These are phyloP conservation scores for Oikopleura albicans DNA, from an alignment of 23 tunicate genomes.

Conservation along the genomic window DNA sequence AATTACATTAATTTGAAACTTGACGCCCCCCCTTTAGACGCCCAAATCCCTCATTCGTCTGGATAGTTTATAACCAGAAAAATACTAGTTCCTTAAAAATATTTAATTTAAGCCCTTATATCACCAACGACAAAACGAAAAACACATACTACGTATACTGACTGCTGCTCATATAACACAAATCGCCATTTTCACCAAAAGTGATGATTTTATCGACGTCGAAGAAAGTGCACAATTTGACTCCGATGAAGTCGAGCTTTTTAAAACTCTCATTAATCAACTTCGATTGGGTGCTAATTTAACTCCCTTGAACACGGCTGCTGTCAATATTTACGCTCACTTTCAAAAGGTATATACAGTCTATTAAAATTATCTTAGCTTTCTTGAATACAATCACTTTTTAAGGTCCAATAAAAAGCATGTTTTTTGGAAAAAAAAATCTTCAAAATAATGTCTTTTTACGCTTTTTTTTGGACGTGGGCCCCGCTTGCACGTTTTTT, in stretches of 20 bases:
- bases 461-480: neutral
- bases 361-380: neutral
- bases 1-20: too few species aligned
- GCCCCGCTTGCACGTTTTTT: too few species aligned
- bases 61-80: too few species aligned
- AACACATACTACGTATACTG: neutral
- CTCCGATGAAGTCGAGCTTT: neutral
- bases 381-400: too few species aligned
- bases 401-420: too few species aligned
- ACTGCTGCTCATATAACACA: neutral
- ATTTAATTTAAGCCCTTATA: neutral
- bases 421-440: too few species aligned
- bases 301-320: neutral
- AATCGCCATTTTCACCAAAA: neutral
- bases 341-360: neutral
- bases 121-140: neutral
- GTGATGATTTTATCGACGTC: neutral
- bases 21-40: too few species aligned
- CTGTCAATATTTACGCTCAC: neutral
- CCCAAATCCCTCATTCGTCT: too few species aligned
- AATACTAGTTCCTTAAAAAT: too few species aligned
- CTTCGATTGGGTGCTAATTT: neutral
- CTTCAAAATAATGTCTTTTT: neutral
- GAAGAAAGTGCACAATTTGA: neutral
- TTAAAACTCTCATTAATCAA: neutral